Evolutionary conservation across 2,113 vertebrate genomes (phyloP), one percentile per base, ranked within the genome.

Genomic region (Notiomystis cincta): DNA sequence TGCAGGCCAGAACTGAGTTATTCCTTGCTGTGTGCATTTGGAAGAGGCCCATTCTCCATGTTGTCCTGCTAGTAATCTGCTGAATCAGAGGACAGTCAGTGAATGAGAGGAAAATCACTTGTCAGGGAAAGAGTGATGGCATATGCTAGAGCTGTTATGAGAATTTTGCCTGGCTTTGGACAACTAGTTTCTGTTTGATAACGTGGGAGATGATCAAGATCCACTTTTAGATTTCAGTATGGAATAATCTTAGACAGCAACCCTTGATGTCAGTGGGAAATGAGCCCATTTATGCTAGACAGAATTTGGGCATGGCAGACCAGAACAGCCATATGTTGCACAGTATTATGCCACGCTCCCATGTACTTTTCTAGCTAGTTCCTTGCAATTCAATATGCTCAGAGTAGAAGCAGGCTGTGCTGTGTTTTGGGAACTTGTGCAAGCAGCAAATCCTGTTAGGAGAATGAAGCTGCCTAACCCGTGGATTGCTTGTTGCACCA

Each of bases 281-380:
- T 40, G 47, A 89, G 73, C 51, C 88, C 91, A 85, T 84, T 91
- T 72, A 64, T 76, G 61, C 84, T 48, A 78, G 82, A 82, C 44
- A 91, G 81, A 90, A 93, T 75, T 89, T 90, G 85, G 92, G 66
- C 71, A 80, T 33, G 40, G 82, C 40, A 92, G 80, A 80, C 40
- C 62, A 94, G 85, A 86, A 50, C 51, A 73, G 53, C 75, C 90
- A 86, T 95, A 88, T 92, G 94, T 66, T 93, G 58, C 40, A 53
- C 58, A 90, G 79, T 72, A 53, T 53, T 72, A 33, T 53, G 66
- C 87, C 42, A 85, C 31, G 2, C 48, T 94, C 84, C 60, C 33
- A 23, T n/a, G 37, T 76, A 65, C 66, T 82, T 92, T 88, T 57
- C 69, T 84, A 67, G 60, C 64, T 75, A 82, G 56, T 64, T 82